Percentiles rank a stretch among this genome's conserved stretches.
These are phyloP conservation scores for Nephila pilipes DNA, from an alignment of 1,140 invertebrate species.

Conservation along the genomic window DNA sequence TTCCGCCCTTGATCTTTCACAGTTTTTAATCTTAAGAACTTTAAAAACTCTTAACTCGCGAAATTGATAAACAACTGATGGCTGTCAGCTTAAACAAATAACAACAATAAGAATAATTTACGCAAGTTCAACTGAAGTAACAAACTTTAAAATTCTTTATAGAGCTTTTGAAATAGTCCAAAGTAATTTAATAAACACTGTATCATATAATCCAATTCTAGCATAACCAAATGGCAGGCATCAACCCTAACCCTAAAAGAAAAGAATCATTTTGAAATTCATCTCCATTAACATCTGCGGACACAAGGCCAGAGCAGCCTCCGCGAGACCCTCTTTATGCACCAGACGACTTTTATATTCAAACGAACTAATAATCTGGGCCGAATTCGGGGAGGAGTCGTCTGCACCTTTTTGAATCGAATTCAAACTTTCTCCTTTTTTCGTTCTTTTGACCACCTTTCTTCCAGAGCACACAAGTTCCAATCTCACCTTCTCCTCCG, in stretches of 20 bases:
- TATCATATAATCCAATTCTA: not conserved
- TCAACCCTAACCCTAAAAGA: not conserved
- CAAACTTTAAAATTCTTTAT: no score
- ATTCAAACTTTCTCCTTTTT: constrained; percentile 13
- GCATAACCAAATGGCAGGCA: not conserved
- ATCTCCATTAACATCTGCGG: not conserved
- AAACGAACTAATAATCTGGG: constrained; percentile 8
- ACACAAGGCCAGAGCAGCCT: not conserved
- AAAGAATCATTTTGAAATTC: not conserved
- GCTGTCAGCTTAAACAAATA: no score
- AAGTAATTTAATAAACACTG: no score
- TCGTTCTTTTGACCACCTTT: constrained; percentile 30
- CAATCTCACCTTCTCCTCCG: not conserved
- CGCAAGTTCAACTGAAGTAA: no score
- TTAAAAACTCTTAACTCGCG: no score
- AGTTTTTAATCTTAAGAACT: no score
- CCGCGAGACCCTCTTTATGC: not conserved
- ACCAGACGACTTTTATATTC: constrained; percentile 12
- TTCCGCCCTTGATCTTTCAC: no score
- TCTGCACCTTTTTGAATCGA: constrained; percentile 8
- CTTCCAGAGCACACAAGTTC: not conserved
- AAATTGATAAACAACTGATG: no score
- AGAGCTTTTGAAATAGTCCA: no score
- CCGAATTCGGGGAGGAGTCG: constrained; percentile 41
- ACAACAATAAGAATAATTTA: no score